A percentile compares a stretch with the other conserved stretches of the same genome.
Evolutionary conservation across 2,797 vertebrate genomes (phyloP).

Genomic region (Melanotaenia parkinsoni): DNA sequence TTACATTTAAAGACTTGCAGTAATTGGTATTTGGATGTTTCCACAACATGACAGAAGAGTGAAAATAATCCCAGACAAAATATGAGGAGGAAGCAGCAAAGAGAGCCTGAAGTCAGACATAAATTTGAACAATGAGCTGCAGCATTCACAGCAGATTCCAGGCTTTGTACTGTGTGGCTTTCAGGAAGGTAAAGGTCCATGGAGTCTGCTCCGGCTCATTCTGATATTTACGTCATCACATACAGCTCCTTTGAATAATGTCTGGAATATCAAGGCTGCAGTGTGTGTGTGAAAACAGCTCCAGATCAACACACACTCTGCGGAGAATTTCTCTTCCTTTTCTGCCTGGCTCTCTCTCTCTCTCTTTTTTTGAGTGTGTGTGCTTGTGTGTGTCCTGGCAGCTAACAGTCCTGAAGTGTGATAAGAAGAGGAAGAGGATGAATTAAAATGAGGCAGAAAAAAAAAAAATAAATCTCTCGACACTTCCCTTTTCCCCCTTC

Average conservation of each 20-base stretch:
- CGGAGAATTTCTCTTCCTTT: conserved; percentile 35
- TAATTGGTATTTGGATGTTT: neutral
- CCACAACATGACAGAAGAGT: neutral
- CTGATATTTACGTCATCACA: neutral
- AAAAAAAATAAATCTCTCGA: conserved; percentile 62
- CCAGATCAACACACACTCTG: conserved; percentile 26
- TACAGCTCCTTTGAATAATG: neutral
- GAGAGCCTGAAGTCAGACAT: neutral
- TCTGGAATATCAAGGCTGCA: neutral
- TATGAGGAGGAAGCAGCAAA: neutral
- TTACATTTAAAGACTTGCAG: neutral
- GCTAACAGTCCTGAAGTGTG: conserved; percentile 56
- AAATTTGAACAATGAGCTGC: neutral
- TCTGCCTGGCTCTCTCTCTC: conserved; percentile 10
- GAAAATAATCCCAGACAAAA: neutral
- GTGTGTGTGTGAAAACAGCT: neutral
- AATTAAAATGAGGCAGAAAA: conserved; percentile 56
- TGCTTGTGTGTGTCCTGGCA: conserved; percentile 21
- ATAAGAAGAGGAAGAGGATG: conserved; percentile 56
- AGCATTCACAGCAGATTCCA: neutral
- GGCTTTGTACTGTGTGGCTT: neutral
- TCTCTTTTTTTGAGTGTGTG: conserved; percentile 9
- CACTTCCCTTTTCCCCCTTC: conserved; percentile 48
- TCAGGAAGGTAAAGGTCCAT: neutral
- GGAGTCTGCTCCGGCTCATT: neutral